These are phyloP conservation scores for Hoplodrina blanda DNA, from an alignment of 2,888 invertebrate genomes.

Conservation along the genomic window DNA sequence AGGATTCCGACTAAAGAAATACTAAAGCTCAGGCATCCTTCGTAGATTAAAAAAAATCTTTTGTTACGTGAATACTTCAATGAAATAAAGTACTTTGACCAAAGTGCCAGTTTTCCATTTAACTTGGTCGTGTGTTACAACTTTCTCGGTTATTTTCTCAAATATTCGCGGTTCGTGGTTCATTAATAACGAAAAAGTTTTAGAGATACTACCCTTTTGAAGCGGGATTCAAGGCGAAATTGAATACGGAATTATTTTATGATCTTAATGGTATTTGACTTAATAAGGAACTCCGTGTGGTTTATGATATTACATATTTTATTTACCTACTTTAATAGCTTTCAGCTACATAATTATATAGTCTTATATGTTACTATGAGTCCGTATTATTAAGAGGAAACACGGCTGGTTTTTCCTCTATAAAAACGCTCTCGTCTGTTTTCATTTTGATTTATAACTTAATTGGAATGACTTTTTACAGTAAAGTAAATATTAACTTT, in stretches of 20 bases:
- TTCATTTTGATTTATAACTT: too few species aligned
- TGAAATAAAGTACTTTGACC: slow-evolving; percentile 44
- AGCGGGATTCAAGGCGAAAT: slow-evolving; percentile 34
- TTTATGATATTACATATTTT: slow-evolving; percentile 7
- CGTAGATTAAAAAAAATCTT: slow-evolving; percentile 35
- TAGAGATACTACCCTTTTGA: slow-evolving; percentile 41
- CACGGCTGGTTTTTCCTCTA: too few species aligned
- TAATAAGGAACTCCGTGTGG: not conserved
- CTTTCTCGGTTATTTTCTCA: slow-evolving; percentile 52
- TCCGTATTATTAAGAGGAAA: too few species aligned
- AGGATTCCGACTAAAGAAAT: slow-evolving; percentile 5
- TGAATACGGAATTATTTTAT: slow-evolving; percentile 46
- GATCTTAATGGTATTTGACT: slow-evolving; percentile 18
- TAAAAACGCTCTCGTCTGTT: too few species aligned
- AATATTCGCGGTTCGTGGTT: slow-evolving; percentile 54
- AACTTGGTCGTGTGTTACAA: slow-evolving; percentile 55
- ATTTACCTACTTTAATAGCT: slow-evolving; percentile 7
- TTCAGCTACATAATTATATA: not conserved
- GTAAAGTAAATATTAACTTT: too few species aligned
- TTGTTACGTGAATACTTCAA: slow-evolving; percentile 23
- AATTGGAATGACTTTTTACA: too few species aligned
- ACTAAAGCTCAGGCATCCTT: slow-evolving; percentile 14
- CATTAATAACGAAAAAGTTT: slow-evolving; percentile 65
- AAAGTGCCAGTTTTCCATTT: slow-evolving; percentile 56
- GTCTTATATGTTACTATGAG: too few species aligned